Evolutionary conservation across 2,113 vertebrate species (phyloP).

Genomic region (Ptilorrhoa leucosticta): DNA sequence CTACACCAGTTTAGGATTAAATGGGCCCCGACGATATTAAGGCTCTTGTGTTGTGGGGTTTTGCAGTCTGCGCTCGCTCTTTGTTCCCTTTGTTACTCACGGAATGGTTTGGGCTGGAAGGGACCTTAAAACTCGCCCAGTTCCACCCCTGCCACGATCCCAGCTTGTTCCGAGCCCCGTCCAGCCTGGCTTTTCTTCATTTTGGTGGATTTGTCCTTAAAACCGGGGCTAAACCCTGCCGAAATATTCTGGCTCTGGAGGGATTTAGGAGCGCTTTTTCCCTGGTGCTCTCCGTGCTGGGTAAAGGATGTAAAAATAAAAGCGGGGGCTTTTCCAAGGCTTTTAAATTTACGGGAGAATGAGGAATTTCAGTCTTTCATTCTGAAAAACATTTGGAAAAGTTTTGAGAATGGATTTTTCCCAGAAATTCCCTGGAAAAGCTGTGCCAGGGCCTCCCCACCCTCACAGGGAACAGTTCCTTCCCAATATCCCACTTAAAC

Average conservation of each 20-base stretch:
- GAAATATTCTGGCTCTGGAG: neutral
- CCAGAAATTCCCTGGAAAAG: neutral
- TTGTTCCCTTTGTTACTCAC: neutral
- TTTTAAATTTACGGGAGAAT: neutral
- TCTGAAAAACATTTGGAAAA: too few species aligned
- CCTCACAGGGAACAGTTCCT: neutral
- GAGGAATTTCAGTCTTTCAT: neutral
- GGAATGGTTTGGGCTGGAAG: neutral
- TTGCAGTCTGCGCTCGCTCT: neutral
- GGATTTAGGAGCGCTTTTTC: neutral
- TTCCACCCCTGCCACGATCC: neutral
- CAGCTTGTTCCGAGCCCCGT: neutral
- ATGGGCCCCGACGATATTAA: neutral
- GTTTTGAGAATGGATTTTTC: neutral
- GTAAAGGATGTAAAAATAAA: neutral
- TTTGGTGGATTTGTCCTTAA: neutral
- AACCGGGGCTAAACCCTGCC: neutral
- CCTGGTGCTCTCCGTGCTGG: neutral
- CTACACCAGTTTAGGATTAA: neutral
- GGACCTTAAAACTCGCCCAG: neutral
- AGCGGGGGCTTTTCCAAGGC: fast-evolving
- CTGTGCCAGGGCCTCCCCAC: neutral
- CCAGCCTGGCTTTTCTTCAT: neutral
- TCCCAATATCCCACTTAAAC: neutral
- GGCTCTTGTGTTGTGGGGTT: neutral